Base-by-base conservation (phyloP, 2,113 vertebrate species). In the Promerops cafer region DNA sequence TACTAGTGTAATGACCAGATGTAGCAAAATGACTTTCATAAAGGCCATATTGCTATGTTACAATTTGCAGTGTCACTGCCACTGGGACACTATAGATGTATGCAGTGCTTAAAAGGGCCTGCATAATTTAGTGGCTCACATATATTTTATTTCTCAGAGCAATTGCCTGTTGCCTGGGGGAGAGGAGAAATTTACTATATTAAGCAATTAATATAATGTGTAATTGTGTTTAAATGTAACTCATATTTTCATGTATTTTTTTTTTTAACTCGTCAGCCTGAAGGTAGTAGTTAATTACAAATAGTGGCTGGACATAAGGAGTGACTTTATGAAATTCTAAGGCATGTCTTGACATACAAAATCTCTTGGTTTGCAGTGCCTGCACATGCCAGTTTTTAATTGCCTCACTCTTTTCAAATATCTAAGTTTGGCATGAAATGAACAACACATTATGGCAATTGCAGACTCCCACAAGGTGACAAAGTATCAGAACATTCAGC, bases 391-490 rank as follows among this genome's bases (percentile, higher is more conserved):
- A 83, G 44, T 4, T 72, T 94, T 93, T 57, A 8, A 20, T 87
- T 93, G 68, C 45, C 45, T 97, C 53, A 9, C 10, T 40, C 86
- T 90, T 86, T 90, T 92, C 87, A 30, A n/a, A 23, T 45, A 44
- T 86, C 53, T 57, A 81, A 49, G 23, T 65, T 94, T 94, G 83
- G 54, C 80, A 84, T 59, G 44, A 71, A 31, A 79, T 94, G 89
- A 90, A 71, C 70, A 96, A 87, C 85, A 92, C 72, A 49, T 90
- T 77, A 64, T 89, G 94, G 61, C 91, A 90, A 27, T 40, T 76
- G 79, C 35, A 97, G 83, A 85, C 2, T 33, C n/a, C 68, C 66
- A 53, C 8, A 39, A 52, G 33, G 52, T 76, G 72, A 79, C 52
- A 93, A 90, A 35, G 35, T 52, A 82, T 92, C 70, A 33, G 21